Conservation (phyloP, 2,888 invertebrate species). For the Epiblema foenella region DNA sequence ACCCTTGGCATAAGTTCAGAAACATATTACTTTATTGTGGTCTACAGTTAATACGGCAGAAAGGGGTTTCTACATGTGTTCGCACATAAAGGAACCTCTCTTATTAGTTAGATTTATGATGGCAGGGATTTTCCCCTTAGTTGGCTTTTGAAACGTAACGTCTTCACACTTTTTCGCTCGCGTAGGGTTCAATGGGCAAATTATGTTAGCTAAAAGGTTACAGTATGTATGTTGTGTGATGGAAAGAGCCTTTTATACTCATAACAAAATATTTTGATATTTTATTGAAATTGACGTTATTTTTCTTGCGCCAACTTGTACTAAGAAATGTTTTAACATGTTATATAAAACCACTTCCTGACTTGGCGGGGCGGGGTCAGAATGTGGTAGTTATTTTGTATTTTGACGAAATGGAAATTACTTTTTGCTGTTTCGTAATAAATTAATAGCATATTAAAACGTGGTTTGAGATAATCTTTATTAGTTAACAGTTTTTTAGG, state of each 20-base stretch:
- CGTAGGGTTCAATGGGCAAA: conserved; percentile 57
- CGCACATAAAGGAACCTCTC: conserved; percentile 43
- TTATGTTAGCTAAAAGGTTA: conserved; percentile 19
- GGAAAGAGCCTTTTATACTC: background rate
- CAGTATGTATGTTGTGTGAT: background rate
- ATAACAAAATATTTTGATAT: too few species aligned
- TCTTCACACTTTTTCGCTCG: conserved; percentile 61
- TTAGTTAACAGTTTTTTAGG: too few species aligned
- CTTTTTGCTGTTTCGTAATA: too few species aligned
- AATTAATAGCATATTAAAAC: too few species aligned
- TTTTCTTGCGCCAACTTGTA: too few species aligned
- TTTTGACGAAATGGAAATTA: too few species aligned
- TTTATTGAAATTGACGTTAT: too few species aligned
- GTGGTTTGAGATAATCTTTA: too few species aligned
- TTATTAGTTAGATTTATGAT: conserved; percentile 58
- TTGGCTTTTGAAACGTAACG: conserved; percentile 56
- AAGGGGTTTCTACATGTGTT: conserved; percentile 39
- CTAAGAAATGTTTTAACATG: too few species aligned
- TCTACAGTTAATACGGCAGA: conserved; percentile 32
- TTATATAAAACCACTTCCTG: too few species aligned
- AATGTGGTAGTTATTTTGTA: too few species aligned
- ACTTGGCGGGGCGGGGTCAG: too few species aligned
- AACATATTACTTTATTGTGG: conserved; percentile 41
- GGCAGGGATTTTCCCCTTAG: conserved; percentile 58
- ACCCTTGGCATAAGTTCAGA: conserved; percentile 17